A percentile compares a stretch with the other conserved stretches of the same genome.
phyloP scores from a whole-genome alignment of 2,888 invertebrate genomes.

The Synanthedon andrenaeformis region DNA sequence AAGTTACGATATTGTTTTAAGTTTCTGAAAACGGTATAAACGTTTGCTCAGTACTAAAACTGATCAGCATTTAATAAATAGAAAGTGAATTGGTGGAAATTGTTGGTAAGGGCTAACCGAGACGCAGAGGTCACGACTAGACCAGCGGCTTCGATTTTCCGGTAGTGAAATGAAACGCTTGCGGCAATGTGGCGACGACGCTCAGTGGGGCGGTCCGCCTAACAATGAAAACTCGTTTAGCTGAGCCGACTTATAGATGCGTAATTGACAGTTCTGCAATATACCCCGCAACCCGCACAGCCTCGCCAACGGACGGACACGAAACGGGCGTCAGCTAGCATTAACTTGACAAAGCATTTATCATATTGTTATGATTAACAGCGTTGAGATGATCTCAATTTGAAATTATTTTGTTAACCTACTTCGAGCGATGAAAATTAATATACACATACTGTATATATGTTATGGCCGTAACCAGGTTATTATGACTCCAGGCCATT shows the following conservation, averaged over 20 bases:
- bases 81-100: constrained; percentile 12
- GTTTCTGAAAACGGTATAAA: too few relatives aligned
- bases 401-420: too few relatives aligned
- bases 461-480: too few relatives aligned
- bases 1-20: too few relatives aligned
- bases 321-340: constrained; percentile 6
- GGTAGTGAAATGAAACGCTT: constrained; percentile 7
- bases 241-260: constrained; percentile 14
- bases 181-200: constrained; percentile 6
- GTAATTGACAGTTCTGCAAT: constrained; percentile 16
- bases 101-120: constrained; percentile 16
- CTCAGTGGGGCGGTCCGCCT: constrained; percentile 10
- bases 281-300: constrained; percentile 2
- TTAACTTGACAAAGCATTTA: constrained; percentile 6
- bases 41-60: background rate
- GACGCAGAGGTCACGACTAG: constrained; percentile 6
- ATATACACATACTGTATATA: too few relatives aligned
- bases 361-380: constrained; percentile 5
- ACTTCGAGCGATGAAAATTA: too few relatives aligned
- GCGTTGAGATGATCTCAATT: background rate
- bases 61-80: constrained; percentile 9
- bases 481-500: too few relatives aligned
- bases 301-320: constrained; percentile 1
- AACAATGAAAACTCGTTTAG: constrained; percentile 26
- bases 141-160: constrained; percentile 17